Evolutionary conservation across 2,113 vertebrate species (phyloP).

Genomic region (Carlito syrichta): DNA sequence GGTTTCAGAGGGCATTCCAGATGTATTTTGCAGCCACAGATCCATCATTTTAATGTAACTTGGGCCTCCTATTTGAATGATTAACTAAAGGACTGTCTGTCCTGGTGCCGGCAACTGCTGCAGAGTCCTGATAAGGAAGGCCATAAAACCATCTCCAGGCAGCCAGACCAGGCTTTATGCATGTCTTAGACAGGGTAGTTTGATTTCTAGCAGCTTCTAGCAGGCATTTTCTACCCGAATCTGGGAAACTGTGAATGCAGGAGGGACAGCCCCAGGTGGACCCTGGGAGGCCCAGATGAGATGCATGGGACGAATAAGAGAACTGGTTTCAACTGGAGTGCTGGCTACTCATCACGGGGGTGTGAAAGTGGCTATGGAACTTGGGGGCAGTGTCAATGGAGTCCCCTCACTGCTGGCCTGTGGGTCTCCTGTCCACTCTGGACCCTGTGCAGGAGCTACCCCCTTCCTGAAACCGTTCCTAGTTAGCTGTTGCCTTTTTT

Average conservation of each 20-base stretch:
- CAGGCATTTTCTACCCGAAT: background rate
- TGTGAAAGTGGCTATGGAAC: background rate
- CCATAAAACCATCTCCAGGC: slow-evolving; percentile 28
- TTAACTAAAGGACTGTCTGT: slow-evolving; percentile 5
- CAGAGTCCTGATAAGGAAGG: slow-evolving; percentile 53
- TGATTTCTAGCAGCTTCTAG: background rate
- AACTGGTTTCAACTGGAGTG: background rate
- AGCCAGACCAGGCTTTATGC: background rate
- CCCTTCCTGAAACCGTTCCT: background rate
- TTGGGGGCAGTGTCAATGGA: background rate
- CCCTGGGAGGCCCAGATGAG: background rate
- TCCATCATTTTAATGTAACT: slow-evolving; percentile 62
- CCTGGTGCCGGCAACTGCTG: background rate
- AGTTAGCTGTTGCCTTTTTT: background rate
- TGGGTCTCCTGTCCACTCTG: background rate
- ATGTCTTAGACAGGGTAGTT: background rate
- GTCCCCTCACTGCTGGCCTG: background rate
- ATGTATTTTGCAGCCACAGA: slow-evolving; percentile 20
- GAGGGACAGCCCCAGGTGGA: background rate
- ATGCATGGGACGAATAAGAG: background rate
- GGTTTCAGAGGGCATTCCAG: background rate
- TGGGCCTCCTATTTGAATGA: slow-evolving; percentile 49
- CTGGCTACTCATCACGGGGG: background rate
- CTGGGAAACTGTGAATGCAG: background rate
- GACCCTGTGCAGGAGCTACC: background rate